These are phyloP conservation scores for Diplodus sargus DNA, from an alignment of 2,797 vertebrate genomes.

Conservation along the genomic window DNA sequence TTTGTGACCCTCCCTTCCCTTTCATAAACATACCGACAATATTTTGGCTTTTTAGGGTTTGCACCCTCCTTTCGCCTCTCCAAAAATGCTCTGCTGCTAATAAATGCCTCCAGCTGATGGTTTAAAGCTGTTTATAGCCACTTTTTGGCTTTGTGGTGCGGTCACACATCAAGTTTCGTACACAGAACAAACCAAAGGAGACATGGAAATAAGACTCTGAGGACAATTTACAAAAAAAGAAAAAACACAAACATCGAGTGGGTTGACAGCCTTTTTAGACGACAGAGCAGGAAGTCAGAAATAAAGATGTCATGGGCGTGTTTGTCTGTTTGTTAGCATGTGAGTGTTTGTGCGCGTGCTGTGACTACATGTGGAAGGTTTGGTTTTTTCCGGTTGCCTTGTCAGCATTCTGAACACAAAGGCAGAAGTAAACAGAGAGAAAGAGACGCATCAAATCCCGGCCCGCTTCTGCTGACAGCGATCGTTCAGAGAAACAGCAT, in stretches of 20 bases:
- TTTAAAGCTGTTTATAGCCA: conserved; percentile 56
- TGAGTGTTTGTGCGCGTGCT: conserved; percentile 15
- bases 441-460: conserved; percentile 42
- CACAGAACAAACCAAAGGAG: conserved; percentile 28
- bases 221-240: conserved; percentile 36
- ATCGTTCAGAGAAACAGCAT: conserved; percentile 56
- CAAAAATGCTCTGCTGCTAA: conserved; percentile 27
- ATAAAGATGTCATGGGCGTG: conserved; percentile 23
- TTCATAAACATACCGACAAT: conserved; percentile 17
- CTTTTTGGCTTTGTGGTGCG: conserved; percentile 17
- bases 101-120: conserved; percentile 52
- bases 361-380: conserved; percentile 3
- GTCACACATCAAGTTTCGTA: conserved; percentile 26
- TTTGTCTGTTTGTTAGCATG: background rate
- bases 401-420: conserved; percentile 70
- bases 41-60: conserved; percentile 31
- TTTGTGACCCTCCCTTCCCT: conserved; percentile 74
- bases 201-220: conserved; percentile 31
- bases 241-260: conserved; percentile 25
- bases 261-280: conserved; percentile 38
- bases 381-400: conserved; percentile 30
- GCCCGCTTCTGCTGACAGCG: conserved; percentile 57
- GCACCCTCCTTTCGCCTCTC: conserved; percentile 1
- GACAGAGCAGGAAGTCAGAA: conserved; percentile 27
- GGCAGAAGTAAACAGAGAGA: conserved; percentile 56